phyloP scores from a whole-genome alignment of 1,140 invertebrate species.

The Leptopilina boulardi region DNA sequence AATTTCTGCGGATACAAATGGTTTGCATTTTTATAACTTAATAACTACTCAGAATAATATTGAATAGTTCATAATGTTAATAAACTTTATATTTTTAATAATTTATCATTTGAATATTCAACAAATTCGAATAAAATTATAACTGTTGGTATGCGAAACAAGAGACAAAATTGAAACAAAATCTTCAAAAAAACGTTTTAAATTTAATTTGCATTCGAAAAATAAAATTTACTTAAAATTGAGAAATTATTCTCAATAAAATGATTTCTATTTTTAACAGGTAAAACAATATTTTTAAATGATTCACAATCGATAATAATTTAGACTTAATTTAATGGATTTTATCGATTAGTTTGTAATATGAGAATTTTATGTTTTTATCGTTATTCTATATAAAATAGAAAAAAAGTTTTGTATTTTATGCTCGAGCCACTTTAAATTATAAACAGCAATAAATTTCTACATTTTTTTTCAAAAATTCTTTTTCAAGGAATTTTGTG shows the following conservation, averaged over 20 bases:
- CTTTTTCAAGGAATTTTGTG: background rate
- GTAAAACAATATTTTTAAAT: no score
- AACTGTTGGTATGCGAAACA: background rate
- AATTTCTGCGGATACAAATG: slow-evolving; percentile 20
- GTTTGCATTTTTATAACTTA: background rate
- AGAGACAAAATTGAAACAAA: background rate
- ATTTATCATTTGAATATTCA: background rate
- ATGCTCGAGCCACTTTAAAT: background rate
- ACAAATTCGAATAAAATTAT: background rate
- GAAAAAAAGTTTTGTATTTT: background rate
- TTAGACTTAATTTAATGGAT: slow-evolving; percentile 24
- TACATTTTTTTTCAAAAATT: background rate
- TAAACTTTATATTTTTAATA: slow-evolving; percentile 4
- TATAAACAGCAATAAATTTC: background rate
- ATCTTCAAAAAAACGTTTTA: no score
- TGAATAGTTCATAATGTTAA: background rate
- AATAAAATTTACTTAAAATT: no score
- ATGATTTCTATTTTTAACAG: no score
- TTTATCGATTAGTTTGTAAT: background rate
- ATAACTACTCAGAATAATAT: background rate
- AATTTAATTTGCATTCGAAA: no score
- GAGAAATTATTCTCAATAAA: no score
- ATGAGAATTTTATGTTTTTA: background rate
- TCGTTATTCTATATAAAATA: background rate
- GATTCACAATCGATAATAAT: background rate